Conservation (phyloP, 53 echinoderm and acorn worm species). For the Apostichopus leukothele region DNA sequence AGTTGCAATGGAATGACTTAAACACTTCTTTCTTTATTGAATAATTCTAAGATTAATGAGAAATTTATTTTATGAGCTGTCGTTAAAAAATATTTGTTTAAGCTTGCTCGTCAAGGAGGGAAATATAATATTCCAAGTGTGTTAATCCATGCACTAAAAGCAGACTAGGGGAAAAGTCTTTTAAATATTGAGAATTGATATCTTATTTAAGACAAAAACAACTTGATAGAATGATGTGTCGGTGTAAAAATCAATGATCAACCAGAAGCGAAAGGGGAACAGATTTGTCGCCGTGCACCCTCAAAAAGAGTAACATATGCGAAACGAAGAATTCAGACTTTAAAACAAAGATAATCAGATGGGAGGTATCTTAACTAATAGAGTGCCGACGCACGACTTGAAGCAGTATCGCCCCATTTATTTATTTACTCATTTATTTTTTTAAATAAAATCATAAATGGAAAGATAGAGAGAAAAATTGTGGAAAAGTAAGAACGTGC, state of each 20-base stretch:
- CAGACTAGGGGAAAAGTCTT: neutral
- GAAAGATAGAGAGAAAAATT: too few relatives aligned
- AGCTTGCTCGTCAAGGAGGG: neutral
- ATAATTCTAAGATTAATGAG: constrained; percentile 18
- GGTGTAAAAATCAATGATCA: constrained; percentile 20
- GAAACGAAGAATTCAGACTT: neutral
- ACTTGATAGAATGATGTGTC: neutral
- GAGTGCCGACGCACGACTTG: constrained; percentile 5
- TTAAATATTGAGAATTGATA: neutral
- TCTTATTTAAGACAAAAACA: too few relatives aligned
- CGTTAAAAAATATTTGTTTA: constrained; percentile 26
- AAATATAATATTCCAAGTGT: neutral
- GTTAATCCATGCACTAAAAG: too few relatives aligned
- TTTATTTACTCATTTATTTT: neutral
- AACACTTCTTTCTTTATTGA: constrained; percentile 5
- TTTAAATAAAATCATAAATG: too few relatives aligned
- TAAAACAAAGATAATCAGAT: neutral
- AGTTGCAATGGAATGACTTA: neutral
- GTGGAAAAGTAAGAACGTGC: too few relatives aligned
- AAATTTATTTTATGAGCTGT: neutral
- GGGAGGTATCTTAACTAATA: neutral
- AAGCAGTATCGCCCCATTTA: neutral
- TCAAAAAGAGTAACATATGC: constrained; percentile 31
- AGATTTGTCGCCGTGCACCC: constrained; percentile 15
- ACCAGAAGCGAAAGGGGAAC: neutral